Conservation (phyloP, 2,888 invertebrate genomes). For the Nephrotoma guestfalica region DNA sequence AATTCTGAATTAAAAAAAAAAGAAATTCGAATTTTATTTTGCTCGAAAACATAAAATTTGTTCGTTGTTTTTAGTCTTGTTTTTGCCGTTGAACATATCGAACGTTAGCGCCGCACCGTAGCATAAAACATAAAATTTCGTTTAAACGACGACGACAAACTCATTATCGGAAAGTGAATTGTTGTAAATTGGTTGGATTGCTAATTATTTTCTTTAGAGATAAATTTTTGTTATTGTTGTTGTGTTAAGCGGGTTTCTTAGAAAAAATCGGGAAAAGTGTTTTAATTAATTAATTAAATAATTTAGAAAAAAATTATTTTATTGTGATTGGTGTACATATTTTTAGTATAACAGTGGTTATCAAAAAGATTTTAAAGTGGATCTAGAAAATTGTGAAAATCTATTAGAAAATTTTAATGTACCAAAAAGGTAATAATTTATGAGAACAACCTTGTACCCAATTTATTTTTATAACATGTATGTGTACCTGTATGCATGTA, state of each 20-base stretch:
- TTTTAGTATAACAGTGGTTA: neutral
- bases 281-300: neutral
- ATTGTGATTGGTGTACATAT: neutral
- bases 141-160: neutral
- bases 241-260: neutral
- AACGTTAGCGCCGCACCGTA: neutral
- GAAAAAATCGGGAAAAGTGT: neutral
- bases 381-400: constrained; percentile 1
- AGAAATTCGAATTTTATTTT: neutral
- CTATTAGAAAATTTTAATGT: neutral
- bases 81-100: neutral
- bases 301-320: neutral
- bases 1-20: neutral
- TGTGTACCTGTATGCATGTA: neutral
- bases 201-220: neutral
- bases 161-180: neutral
- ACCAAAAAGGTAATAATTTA: neutral
- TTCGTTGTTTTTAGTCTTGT: neutral
- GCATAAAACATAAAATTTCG: neutral
- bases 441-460: neutral
- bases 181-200: neutral
- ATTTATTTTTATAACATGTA: neutral
- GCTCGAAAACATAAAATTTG: neutral
- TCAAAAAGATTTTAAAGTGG: neutral
- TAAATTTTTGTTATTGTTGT: neutral